A percentile compares a stretch with the other conserved stretches of the same genome.
Conservation (phyloP, 2,797 vertebrate genomes). For the Cichlasoma orientale region DNA sequence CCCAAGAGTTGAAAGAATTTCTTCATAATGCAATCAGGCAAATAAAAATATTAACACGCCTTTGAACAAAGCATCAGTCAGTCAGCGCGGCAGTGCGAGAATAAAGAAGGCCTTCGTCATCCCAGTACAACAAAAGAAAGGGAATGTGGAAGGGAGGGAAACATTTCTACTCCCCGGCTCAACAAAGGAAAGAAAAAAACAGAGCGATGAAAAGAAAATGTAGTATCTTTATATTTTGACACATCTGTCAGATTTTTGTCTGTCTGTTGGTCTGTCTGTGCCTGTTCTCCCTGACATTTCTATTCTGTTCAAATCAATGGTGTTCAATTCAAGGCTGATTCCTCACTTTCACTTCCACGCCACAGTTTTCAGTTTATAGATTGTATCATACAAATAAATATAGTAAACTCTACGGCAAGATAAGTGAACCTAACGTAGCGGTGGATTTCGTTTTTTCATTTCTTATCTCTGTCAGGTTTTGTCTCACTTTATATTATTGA, state of each 20-base stretch:
- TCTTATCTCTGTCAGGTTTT: slow-evolving; percentile 9
- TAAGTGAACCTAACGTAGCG: neutral
- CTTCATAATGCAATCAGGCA: slow-evolving; percentile 47
- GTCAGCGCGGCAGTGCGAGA: slow-evolving; percentile 25
- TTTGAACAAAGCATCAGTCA: slow-evolving; percentile 53
- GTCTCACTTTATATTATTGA: neutral
- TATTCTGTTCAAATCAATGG: slow-evolving; percentile 31
- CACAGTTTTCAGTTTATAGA: slow-evolving; percentile 22
- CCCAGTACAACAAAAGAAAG: slow-evolving; percentile 29
- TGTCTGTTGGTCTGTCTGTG: slow-evolving; percentile 19
- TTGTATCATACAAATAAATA: slow-evolving; percentile 33
- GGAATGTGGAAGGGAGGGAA: slow-evolving; percentile 14
- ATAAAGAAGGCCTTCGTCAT: slow-evolving; percentile 48
- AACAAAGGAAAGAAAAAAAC: slow-evolving; percentile 31
- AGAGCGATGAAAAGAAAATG: slow-evolving; percentile 46
- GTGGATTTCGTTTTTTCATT: slow-evolving; percentile 4
- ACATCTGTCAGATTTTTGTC: slow-evolving; percentile 33
- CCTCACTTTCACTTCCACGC: slow-evolving; percentile 1
- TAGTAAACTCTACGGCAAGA: slow-evolving; percentile 1
- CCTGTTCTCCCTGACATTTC: slow-evolving; percentile 9
- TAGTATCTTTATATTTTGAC: slow-evolving; percentile 60
- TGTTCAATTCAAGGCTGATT: slow-evolving; percentile 29
- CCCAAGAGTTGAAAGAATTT: slow-evolving; percentile 34
- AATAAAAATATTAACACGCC: slow-evolving; percentile 59
- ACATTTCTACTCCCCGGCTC: slow-evolving; percentile 11